Evolutionary conservation across 2,113 vertebrate genomes (phyloP).

Genomic region (Panthera uncia): DNA sequence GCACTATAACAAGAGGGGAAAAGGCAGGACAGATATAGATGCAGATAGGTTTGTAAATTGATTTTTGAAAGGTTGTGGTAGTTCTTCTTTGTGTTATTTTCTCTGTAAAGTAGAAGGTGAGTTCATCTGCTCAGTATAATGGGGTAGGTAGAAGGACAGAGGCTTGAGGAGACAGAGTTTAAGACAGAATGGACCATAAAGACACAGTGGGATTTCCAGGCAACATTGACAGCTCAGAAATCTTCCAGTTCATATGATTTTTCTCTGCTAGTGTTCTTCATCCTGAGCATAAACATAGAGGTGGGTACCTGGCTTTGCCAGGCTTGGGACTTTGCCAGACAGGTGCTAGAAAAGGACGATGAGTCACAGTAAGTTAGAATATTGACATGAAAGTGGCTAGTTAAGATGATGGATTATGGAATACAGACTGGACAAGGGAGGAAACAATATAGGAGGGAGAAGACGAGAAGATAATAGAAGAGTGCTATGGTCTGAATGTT

Average conservation of each 20-base stretch:
- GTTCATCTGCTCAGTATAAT: neutral
- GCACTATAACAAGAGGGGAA: neutral
- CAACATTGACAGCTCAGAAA: neutral
- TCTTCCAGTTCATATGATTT: neutral
- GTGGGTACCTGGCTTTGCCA: neutral
- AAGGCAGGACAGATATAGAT: too few species aligned
- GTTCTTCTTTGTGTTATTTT: neutral
- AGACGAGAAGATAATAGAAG: neutral
- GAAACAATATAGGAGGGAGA: neutral
- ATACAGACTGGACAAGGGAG: neutral
- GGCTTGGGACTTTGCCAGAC: neutral
- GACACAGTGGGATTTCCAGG: neutral
- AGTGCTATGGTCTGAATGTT: neutral
- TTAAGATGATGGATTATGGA: neutral
- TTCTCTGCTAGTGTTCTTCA: neutral
- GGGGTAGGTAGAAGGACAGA: neutral
- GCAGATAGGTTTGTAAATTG: neutral
- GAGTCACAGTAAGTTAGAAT: neutral
- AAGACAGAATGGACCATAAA: neutral
- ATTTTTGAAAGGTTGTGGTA: neutral
- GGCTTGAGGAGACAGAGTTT: neutral
- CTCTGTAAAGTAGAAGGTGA: neutral
- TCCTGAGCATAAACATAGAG: neutral
- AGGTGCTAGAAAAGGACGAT: neutral
- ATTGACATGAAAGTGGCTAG: neutral